Percentiles rank a stretch among this genome's conserved stretches.
Evolutionary conservation across 2,797 vertebrate species (phyloP).

Genomic region (Petrocephalus schoutedeni): DNA sequence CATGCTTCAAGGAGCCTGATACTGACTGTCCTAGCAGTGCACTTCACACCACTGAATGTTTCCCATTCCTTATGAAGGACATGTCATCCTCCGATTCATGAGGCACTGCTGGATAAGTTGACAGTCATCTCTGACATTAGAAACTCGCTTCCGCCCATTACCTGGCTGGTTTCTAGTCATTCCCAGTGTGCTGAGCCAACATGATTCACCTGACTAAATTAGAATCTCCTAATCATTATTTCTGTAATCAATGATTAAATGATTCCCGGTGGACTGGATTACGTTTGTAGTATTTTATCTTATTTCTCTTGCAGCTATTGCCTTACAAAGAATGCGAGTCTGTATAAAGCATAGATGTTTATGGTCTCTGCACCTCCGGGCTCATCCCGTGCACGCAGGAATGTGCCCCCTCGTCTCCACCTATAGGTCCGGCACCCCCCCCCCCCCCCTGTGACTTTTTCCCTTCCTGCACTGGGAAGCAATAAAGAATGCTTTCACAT

Average conservation of each 20-base stretch:
- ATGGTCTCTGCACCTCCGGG: not conserved
- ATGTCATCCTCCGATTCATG: no score
- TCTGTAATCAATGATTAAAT: not conserved
- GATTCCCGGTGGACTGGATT: not conserved
- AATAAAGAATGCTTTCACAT: conserved; percentile 22
- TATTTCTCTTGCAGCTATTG: not conserved
- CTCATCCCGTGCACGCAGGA: not conserved
- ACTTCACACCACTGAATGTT: no score
- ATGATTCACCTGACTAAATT: not conserved
- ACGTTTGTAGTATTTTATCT: not conserved
- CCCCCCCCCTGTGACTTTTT: not conserved
- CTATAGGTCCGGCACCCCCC: no score
- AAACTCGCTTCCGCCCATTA: no score
- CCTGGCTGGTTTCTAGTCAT: no score
- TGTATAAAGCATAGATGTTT: not conserved
- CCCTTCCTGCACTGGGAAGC: not conserved
- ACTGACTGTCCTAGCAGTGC: no score
- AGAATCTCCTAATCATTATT: not conserved
- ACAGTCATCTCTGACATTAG: no score
- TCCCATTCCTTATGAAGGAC: no score
- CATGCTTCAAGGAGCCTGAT: no score
- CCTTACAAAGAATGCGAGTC: not conserved
- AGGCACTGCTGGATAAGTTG: no score
- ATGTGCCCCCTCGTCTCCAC: not conserved
- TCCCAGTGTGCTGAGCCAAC: no score